These are phyloP conservation scores for Nomada ferruginata DNA, from an alignment of 2,888 invertebrate genomes.

Conservation along the genomic window DNA sequence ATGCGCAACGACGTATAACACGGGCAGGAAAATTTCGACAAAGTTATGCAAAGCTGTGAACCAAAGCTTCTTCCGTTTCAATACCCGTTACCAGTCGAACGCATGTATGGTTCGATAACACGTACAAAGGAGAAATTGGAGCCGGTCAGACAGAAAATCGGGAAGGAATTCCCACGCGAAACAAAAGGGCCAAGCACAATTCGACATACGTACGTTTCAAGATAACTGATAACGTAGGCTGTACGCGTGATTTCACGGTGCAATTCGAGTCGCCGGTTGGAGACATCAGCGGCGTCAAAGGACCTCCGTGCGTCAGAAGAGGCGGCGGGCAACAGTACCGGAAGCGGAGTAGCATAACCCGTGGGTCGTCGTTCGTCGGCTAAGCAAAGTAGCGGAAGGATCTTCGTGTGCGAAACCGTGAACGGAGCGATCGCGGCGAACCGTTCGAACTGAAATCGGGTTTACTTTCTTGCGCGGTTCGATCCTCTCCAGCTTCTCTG, in stretches of 20 bases:
- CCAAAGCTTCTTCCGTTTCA: too few relatives aligned
- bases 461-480: constrained; percentile 75
- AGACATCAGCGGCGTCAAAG: constrained; percentile 42
- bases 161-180: too few relatives aligned
- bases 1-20: too few relatives aligned
- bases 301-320: constrained; percentile 35
- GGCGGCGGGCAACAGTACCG: constrained; percentile 24
- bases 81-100: too few relatives aligned
- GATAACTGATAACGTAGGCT: constrained; percentile 39
- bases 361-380: constrained; percentile 3
- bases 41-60: too few relatives aligned
- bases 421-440: constrained; percentile 68
- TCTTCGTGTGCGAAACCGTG: constrained; percentile 42
- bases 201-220: constrained; percentile 66
- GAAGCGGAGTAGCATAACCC: constrained; percentile 34
- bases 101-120: too few relatives aligned
- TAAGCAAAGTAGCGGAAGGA: constrained; percentile 16
- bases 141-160: too few relatives aligned
- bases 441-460: constrained; percentile 79
- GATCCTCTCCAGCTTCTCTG: constrained; percentile 73
- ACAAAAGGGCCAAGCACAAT: too few relatives aligned
- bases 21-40: too few relatives aligned
- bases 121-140: too few relatives aligned
- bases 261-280: constrained; percentile 17
- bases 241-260: constrained; percentile 40